Base-by-base conservation (phyloP, 2,797 vertebrate genomes). In the Scyliorhinus canicula region DNA sequence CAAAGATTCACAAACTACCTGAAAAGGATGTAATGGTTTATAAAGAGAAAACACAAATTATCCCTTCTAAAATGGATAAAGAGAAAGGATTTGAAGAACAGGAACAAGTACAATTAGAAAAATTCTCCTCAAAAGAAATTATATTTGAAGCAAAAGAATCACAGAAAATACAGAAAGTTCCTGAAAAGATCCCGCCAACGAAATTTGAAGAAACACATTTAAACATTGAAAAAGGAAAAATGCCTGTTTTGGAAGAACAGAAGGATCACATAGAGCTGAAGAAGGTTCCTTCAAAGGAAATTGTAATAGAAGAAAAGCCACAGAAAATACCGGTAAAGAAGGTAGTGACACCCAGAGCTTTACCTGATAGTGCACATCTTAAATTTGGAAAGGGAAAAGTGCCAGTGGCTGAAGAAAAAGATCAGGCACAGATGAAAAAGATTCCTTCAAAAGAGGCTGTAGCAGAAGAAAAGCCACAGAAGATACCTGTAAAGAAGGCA, bases 181-280 rank as follows among this genome's bases (percentile, higher is more conserved):
- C 96, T 21, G 86, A 90, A 55, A 98, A 96, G 95, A 96, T 97
- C 93, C 95, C 96, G 95, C 97, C 97, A 9, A 96, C 96, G 95
- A 97, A 96, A 95, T 77, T 82, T 84, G 47, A 94, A 95, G 96
- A 96, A 95, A 95, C 94, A 50, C 95, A 95, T 82, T 55, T 47
- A 94, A 96, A 96, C 95, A 96, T 96, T 86, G 96, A 21, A 4
- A 96, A 96, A 95, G 94, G 69, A 95, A 95, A 96, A 82, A 96
- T 96, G 95, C 97, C 65, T 65, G n/a, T 97, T 57, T 96, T 95
- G 28, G 98, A 98, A 95, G 97, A 97, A 95, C 95, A 97, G 19
- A 93, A 94, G 31, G 71, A 94, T 69, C 35, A 28, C 44, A n/a
- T 63, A 21, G 95, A 95, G 55, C 95, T 97, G 19, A 97, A 96